These are phyloP conservation scores for Euschistus heros DNA, from an alignment of 1,140 invertebrate genomes.

Conservation along the genomic window DNA sequence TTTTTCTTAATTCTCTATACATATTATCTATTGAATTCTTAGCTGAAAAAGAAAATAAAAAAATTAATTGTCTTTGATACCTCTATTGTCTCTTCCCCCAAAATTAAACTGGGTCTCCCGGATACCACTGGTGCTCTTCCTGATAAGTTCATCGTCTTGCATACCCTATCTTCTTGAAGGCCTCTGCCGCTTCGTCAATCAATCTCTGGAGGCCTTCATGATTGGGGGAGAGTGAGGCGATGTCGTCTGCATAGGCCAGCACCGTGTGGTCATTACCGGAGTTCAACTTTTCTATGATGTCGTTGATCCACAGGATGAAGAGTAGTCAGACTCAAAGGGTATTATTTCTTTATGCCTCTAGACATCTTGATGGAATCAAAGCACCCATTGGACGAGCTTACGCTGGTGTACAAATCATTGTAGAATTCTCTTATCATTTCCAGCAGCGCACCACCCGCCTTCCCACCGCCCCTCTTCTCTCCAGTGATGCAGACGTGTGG, in stretches of 20 bases:
- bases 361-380: conserved; percentile 29
- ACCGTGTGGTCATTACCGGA: not conserved
- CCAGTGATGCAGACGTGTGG: conserved; percentile 29
- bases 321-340: conserved; percentile 35
- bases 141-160: not conserved
- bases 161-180: not conserved
- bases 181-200: not conserved
- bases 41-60: conserved; percentile 18
- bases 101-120: not conserved
- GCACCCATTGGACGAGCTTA: conserved; percentile 23
- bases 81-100: no score
- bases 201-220: not conserved
- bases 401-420: not conserved
- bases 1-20: conserved; percentile 41
- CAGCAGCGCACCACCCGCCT: conserved; percentile 1
- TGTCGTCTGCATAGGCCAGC: not conserved
- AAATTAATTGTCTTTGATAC: no score
- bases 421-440: conserved; percentile 30
- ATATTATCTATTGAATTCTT: conserved; percentile 33
- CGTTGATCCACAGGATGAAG: conserved; percentile 37
- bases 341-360: conserved; percentile 35
- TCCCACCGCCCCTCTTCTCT: conserved; percentile 18
- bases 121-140: not conserved
- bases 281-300: conserved; percentile 22
- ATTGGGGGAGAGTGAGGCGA: not conserved